A percentile compares a stretch with the other conserved stretches of the same genome.
These are phyloP conservation scores for Epizoanthus rinbou DNA, from an alignment of 92 coral and sea anemone species.

Conservation along the genomic window DNA sequence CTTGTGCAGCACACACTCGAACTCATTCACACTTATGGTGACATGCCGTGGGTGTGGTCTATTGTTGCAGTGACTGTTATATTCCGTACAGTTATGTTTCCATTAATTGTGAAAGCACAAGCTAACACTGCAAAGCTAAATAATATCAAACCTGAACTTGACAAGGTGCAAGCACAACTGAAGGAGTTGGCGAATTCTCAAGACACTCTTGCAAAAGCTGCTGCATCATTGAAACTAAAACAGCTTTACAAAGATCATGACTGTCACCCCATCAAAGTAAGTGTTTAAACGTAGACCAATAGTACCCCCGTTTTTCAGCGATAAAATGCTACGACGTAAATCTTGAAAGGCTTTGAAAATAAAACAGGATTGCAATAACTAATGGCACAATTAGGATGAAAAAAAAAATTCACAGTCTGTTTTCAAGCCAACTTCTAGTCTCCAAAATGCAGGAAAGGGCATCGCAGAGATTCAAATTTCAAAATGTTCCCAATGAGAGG, in stretches of 20 bases:
- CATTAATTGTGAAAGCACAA: conserved; percentile 84
- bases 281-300: neutral
- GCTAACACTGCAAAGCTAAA: conserved; percentile 93
- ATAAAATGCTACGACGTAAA: too few relatives aligned
- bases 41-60: conserved; percentile 90
- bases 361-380: too few relatives aligned
- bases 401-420: too few relatives aligned
- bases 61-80: conserved; percentile 76
- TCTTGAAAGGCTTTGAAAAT: too few relatives aligned
- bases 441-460: too few relatives aligned
- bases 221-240: conserved; percentile 67
- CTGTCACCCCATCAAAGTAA: conserved; percentile 94
- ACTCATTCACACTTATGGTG: conserved; percentile 63
- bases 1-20: conserved; percentile 88
- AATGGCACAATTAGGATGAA: too few relatives aligned
- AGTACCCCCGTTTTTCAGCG: too few relatives aligned
- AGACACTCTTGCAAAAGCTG: conserved; percentile 75
- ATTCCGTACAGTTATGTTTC: conserved; percentile 77
- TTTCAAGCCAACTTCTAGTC: too few relatives aligned
- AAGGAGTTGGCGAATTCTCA: conserved; percentile 85
- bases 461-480: too few relatives aligned
- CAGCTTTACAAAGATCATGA: conserved; percentile 84
- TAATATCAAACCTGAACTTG: conserved; percentile 89
- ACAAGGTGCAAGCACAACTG: conserved; percentile 76
- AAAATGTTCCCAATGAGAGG: too few relatives aligned